Conservation (phyloP, 2,888 invertebrate genomes). For the Lasioglossum calceatum region DNA sequence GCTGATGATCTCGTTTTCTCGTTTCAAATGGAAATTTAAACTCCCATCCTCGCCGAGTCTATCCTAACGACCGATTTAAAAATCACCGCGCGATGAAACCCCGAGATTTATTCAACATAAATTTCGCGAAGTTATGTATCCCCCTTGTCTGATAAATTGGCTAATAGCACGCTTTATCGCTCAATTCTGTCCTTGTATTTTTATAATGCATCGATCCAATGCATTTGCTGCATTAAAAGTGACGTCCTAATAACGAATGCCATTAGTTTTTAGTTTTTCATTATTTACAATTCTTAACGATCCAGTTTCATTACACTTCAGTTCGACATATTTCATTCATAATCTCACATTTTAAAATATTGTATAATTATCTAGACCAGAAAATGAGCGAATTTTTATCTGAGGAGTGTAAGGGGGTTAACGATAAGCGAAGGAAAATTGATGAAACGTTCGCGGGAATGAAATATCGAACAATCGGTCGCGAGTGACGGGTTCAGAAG, state of each 20-base stretch:
- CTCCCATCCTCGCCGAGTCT: constrained; percentile 7
- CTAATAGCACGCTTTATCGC: not conserved
- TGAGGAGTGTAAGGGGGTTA: not conserved
- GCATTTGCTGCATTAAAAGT: not conserved
- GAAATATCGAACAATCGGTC: not conserved
- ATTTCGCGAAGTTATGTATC: not conserved
- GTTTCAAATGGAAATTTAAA: constrained; percentile 48
- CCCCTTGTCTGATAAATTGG: too few relatives aligned
- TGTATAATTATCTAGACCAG: not conserved
- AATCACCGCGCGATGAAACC: not conserved
- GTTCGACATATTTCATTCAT: not conserved
- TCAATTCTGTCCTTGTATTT: not conserved
- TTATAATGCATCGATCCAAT: not conserved
- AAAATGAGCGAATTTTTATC: not conserved
- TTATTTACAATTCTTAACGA: not conserved
- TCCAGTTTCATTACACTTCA: not conserved
- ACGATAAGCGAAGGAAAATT: not conserved
- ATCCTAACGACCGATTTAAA: constrained; percentile 5
- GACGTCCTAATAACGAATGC: not conserved
- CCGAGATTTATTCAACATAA: constrained; percentile 20
- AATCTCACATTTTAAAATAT: not conserved
- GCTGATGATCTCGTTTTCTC: constrained; percentile 58
- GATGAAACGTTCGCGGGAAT: not conserved
- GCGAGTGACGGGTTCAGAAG: not conserved
- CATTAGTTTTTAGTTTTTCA: not conserved